phyloP scores from a whole-genome alignment of 2,797 vertebrate genomes.

The Apodemus agrarius region DNA sequence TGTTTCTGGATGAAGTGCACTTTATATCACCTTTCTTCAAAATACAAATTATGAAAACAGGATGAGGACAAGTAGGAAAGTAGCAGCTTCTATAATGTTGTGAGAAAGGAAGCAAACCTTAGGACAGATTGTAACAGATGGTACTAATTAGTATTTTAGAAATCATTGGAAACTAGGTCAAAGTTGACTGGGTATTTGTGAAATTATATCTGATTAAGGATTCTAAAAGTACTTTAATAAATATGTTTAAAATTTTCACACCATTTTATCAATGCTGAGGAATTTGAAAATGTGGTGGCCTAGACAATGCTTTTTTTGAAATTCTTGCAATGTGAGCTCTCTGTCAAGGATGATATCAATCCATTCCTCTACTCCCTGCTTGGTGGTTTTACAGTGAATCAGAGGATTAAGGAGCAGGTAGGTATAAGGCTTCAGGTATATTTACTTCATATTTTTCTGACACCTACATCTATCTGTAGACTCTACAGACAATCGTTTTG shows the following conservation, averaged over 20 bases:
- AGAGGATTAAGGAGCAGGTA: not conserved
- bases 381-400: not conserved
- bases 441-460: slow-evolving; percentile 41
- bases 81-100: slow-evolving; percentile 30
- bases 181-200: slow-evolving; percentile 55
- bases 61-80: not conserved
- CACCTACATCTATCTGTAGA: slow-evolving; percentile 7
- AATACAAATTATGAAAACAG: slow-evolving; percentile 6
- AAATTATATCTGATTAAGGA: slow-evolving; percentile 23
- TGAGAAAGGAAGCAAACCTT: slow-evolving; percentile 30
- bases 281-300: not conserved
- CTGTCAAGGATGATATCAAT: not conserved
- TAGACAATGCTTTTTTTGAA: not conserved
- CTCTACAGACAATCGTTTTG: not conserved
- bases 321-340: not conserved
- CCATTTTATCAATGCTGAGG: not conserved
- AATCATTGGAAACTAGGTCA: slow-evolving; percentile 46
- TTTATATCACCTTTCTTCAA: not conserved
- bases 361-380: not conserved
- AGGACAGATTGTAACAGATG: slow-evolving; percentile 27
- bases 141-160: slow-evolving; percentile 46
- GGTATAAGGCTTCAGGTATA: not conserved
- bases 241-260: not conserved
- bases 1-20: not conserved
- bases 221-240: slow-evolving; percentile 47